Evolutionary conservation across 1,140 invertebrate species (phyloP), one percentile per base, ranked within the genome.

Genomic region (Ceratina calcarata): DNA sequence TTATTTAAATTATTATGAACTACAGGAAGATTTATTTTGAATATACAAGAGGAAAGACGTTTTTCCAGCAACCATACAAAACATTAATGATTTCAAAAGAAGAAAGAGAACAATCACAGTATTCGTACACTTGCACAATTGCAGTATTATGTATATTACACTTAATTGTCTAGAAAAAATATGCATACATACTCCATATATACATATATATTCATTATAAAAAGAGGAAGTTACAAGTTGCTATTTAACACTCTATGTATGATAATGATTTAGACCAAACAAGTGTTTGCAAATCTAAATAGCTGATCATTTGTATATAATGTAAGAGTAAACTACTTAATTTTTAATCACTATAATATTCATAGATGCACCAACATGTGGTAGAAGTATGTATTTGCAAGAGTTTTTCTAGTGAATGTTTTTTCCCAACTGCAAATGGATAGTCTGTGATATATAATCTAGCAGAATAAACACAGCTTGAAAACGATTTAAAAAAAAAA

Each of bases 391-490:
- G 37, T 45, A 45, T 45, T 67, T 51, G 53, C 53, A 62, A 77
- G 22, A 55, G 45, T 49, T 72, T 72, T 83, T 85, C 66, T 84
- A 85, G 82, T 75, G n/a, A 51, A 77, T 84, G 53, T 84, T 85
- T 61, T 78, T 85, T 84, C 65, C 69, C 62, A 79, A 85, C 24
- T 66, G 61, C 80, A 67, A 86, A 78, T 55, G 37, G 51, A 82
- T 86, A 86, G 83, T 78, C 83, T 85, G 83, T 86, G 84, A 85
- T 85, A 86, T 70, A 78, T 70, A 78, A 82, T 82, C 75, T 85
- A 76, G 51, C 67, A 72, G 84, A 86, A 82, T 85, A 24, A 58
- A 75, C 61, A 78, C 70, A 72, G 13, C 27, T 71, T 66, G 60
- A 27, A 69, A 6, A 20, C 13, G 58, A 7, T 20, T 13, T 7